Conservation (phyloP, 2,113 vertebrate species). For the Felis catus region DNA sequence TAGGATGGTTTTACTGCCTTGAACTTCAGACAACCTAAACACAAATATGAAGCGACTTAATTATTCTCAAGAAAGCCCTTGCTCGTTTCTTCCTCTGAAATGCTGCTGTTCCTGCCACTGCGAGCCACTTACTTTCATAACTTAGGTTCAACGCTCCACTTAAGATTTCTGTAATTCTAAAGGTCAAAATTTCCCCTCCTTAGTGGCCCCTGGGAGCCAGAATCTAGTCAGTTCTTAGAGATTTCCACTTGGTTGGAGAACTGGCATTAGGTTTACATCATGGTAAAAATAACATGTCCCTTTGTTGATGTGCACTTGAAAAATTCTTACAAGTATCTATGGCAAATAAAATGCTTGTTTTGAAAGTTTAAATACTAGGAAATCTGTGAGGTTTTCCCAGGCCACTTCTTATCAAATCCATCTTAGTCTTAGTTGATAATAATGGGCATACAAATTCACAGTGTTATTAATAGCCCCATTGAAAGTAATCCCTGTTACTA, state of each 20-base stretch:
- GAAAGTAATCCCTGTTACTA: constrained; percentile 3
- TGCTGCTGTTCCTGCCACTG: neutral
- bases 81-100: neutral
- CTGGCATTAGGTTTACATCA: neutral
- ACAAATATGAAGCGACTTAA: neutral
- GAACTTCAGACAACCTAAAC: neutral
- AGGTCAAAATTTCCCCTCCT: neutral
- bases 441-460: neutral
- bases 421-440: neutral
- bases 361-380: neutral
- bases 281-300: neutral
- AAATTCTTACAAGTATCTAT: neutral
- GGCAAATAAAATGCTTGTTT: neutral
- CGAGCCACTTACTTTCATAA: neutral
- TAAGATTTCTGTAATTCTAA: neutral
- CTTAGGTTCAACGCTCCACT: neutral
- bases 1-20: neutral
- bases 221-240: neutral
- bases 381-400: neutral
- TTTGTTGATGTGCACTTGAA: neutral
- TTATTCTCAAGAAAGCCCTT: neutral
- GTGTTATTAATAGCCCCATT: constrained; percentile 43
- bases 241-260: neutral
- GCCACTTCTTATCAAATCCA: neutral
- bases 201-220: neutral